Evolutionary conservation across 2,113 vertebrate genomes (phyloP).

Genomic region (Pterophyllum scalare): DNA sequence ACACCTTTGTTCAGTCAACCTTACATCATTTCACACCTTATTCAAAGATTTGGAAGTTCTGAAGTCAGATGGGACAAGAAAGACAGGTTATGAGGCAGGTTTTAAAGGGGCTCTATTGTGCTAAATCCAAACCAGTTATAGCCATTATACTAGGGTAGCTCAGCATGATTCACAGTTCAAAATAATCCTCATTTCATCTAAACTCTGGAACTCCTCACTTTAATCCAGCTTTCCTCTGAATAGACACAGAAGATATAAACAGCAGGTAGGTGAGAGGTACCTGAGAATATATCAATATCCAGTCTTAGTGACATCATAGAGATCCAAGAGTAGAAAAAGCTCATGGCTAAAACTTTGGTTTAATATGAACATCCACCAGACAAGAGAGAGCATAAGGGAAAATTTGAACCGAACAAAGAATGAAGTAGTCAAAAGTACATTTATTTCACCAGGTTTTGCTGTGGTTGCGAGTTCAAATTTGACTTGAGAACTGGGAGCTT

Average conservation of each 20-base stretch:
- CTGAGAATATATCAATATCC: not conserved
- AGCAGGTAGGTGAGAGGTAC: not conserved
- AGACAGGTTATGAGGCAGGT: not conserved
- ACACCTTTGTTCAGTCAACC: not conserved
- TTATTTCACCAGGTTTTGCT: not conserved
- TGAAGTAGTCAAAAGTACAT: not conserved
- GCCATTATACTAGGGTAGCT: not conserved
- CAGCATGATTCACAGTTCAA: not conserved
- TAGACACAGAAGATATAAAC: not conserved
- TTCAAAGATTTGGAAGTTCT: not conserved
- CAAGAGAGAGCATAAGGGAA: not conserved
- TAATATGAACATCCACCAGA: not conserved
- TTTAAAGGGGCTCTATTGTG: not conserved
- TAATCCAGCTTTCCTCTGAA: rapidly evolving
- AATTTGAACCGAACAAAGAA: not conserved
- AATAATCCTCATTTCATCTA: not conserved
- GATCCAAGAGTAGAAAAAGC: not conserved
- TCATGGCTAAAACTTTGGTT: not conserved
- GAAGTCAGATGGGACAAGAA: not conserved
- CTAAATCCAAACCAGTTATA: not conserved
- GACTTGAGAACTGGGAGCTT: not conserved
- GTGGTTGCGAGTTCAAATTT: not conserved
- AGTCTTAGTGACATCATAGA: not conserved
- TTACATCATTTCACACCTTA: not conserved
- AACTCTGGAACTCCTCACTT: not conserved